phyloP scores from a whole-genome alignment of 2,888 invertebrate species.

The Shargacucullia verbasci region DNA sequence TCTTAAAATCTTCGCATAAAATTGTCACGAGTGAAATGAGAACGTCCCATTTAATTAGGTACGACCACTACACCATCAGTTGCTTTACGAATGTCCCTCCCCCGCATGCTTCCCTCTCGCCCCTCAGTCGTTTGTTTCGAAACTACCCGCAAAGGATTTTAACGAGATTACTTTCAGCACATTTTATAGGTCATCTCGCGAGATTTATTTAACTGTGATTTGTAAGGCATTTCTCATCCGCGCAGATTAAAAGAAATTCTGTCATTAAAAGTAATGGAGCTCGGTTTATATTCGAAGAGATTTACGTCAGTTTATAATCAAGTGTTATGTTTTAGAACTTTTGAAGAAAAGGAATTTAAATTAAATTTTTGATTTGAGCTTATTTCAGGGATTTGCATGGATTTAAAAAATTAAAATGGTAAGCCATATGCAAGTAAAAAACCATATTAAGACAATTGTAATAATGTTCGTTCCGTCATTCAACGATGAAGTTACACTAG shows the following conservation, averaged over 20 bases:
- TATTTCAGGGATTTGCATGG: no score
- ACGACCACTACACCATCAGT: slow-evolving; percentile 69
- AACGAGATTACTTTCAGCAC: slow-evolving; percentile 81
- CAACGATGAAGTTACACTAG: background rate
- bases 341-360: no score
- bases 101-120: slow-evolving; percentile 18
- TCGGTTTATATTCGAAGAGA: slow-evolving; percentile 71
- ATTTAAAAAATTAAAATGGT: no score
- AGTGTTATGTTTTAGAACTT: slow-evolving; percentile 60
- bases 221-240: slow-evolving; percentile 79
- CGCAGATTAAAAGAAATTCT: slow-evolving; percentile 79
- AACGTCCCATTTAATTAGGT: slow-evolving; percentile 83
- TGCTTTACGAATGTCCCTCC: slow-evolving; percentile 59
- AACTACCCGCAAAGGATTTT: slow-evolving; percentile 85
- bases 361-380: no score
- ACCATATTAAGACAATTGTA: no score
- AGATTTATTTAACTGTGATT: slow-evolving; percentile 83
- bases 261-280: slow-evolving; percentile 79
- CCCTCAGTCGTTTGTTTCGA: slow-evolving; percentile 69
- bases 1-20: slow-evolving; percentile 81
- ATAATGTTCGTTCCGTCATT: no score
- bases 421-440: no score
- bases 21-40: slow-evolving; percentile 80
- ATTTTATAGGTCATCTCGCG: slow-evolving; percentile 84
- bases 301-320: slow-evolving; percentile 72